Conservation (phyloP, 1,140 invertebrate species). For the Gryllus bimaculatus region DNA sequence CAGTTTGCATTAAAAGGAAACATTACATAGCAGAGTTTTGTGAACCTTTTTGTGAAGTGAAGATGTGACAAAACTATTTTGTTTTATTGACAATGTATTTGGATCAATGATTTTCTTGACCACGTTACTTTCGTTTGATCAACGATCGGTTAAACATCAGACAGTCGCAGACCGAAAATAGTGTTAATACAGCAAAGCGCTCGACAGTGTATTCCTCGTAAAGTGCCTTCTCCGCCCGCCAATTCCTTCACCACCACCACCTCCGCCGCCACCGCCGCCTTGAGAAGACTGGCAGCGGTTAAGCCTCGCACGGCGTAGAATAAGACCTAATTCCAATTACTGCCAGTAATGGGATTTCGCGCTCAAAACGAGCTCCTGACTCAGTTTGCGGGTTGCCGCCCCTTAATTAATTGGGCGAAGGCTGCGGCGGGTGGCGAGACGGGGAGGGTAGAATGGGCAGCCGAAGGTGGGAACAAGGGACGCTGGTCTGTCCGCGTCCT, state of each 20-base stretch:
- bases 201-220: too few species aligned
- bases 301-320: background rate
- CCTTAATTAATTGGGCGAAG: slow-evolving; percentile 2
- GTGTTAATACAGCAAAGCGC: too few species aligned
- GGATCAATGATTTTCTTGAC: too few species aligned
- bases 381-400: background rate
- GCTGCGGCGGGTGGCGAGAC: background rate
- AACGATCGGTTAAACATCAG: too few species aligned
- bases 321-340: slow-evolving; percentile 16
- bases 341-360: slow-evolving; percentile 8
- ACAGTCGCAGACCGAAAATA: too few species aligned
- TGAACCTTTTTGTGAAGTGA: too few species aligned
- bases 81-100: too few species aligned
- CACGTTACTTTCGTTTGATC: too few species aligned
- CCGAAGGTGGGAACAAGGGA: background rate
- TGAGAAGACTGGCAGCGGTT: background rate
- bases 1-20: too few species aligned
- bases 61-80: too few species aligned
- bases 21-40: too few species aligned
- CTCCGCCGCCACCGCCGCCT: background rate
- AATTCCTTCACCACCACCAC: background rate
- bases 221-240: too few species aligned
- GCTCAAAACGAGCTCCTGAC: background rate
- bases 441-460: background rate
- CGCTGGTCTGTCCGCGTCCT: background rate